These are phyloP conservation scores for Ptiloglossa arizonensis DNA, from an alignment of 1,140 invertebrate genomes.

Conservation along the genomic window DNA sequence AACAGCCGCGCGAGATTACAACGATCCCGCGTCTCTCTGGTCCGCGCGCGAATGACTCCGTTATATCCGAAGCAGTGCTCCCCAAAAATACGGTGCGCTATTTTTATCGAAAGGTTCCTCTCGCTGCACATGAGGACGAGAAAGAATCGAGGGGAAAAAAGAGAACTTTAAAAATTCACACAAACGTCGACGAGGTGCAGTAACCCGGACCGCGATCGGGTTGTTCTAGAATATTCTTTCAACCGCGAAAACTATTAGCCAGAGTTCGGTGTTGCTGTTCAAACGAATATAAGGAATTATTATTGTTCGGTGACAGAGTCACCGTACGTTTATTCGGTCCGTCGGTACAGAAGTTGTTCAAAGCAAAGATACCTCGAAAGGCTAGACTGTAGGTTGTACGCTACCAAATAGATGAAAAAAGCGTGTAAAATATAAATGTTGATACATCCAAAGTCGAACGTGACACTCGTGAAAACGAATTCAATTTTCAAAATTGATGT, in stretches of 20 bases:
- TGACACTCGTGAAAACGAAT: no score
- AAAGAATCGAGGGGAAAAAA: constrained; percentile 18
- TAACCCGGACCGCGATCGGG: constrained; percentile 11
- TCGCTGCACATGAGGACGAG: constrained; percentile 33
- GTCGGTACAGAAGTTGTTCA: no score
- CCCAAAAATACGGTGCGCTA: constrained; percentile 68
- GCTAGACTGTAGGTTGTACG: no score
- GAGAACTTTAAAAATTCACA: constrained; percentile 22
- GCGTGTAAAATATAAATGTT: no score
- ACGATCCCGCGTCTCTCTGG: constrained; percentile 36
- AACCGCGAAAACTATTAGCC: constrained; percentile 20
- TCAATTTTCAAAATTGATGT: no score
- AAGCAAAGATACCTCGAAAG: no score
- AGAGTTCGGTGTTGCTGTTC: not conserved
- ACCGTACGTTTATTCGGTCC: no score
- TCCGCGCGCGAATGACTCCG: constrained; percentile 19
- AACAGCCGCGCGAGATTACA: constrained; percentile 43
- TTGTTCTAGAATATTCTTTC: constrained; percentile 17
- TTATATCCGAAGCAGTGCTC: constrained; percentile 44
- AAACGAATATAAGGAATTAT: not conserved
- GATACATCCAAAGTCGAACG: no score
- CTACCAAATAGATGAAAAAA: no score
- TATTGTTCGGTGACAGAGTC: no score
- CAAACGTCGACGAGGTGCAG: constrained; percentile 14
- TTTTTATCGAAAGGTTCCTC: constrained; percentile 59